Conservation (phyloP, 2,888 invertebrate species). For the Emmelina monodactyla region DNA sequence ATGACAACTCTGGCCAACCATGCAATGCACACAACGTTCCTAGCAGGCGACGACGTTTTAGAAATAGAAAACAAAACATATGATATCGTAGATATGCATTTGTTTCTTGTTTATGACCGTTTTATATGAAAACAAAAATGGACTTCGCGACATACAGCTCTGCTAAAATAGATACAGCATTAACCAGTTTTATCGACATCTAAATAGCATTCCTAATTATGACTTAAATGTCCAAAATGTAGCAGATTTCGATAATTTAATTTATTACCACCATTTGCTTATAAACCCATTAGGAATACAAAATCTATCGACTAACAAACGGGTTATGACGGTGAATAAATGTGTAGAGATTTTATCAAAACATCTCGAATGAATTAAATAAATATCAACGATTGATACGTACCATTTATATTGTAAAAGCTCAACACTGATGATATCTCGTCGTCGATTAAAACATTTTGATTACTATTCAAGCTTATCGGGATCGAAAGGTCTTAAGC, state of each 20-base stretch:
- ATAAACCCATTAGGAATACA: no score
- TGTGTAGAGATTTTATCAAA: neutral
- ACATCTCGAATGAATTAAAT: slow-evolving; percentile 1
- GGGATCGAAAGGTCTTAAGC: slow-evolving; percentile 46
- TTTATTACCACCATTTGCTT: neutral
- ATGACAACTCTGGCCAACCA: neutral
- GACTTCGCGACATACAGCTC: no score
- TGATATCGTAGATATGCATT: no score
- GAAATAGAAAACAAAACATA: no score
- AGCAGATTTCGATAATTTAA: neutral
- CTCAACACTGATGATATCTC: slow-evolving; percentile 54
- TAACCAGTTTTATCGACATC: slow-evolving; percentile 1
- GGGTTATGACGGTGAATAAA: neutral
- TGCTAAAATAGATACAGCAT: no score
- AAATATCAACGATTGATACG: neutral
- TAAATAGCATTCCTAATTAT: slow-evolving; percentile 1
- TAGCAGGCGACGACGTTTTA: no score
- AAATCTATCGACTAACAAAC: neutral
- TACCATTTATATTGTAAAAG: slow-evolving; percentile 8
- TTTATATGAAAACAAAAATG: no score
- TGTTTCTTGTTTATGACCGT: no score
- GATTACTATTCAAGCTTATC: slow-evolving; percentile 64
- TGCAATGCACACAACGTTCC: no score
- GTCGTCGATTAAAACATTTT: slow-evolving; percentile 66
- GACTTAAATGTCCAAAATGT: neutral